Percentiles rank a stretch among this genome's conserved stretches.
Evolutionary conservation across 2,888 invertebrate genomes (phyloP).

Genomic region (Papilio elwesi): DNA sequence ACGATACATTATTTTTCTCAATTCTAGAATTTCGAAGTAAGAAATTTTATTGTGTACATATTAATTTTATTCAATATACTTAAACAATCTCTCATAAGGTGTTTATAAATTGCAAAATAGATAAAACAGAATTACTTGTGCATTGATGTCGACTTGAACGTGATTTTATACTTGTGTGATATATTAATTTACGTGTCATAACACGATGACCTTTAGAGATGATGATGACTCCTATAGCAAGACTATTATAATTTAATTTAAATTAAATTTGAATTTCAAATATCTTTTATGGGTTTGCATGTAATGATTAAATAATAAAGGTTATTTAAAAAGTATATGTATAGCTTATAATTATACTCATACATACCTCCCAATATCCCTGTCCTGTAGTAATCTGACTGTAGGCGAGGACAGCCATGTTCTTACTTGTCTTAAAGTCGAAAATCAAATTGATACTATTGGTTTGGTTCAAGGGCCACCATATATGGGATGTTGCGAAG

Average conservation of each 20-base stretch:
- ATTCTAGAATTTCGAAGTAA: neutral
- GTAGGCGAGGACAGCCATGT: conserved; percentile 93
- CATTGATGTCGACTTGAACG: conserved; percentile 18
- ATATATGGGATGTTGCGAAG: conserved; percentile 94
- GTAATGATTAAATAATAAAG: too few species aligned
- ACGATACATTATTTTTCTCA: neutral
- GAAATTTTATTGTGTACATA: neutral
- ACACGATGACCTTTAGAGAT: conserved; percentile 8
- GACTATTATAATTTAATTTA: conserved; percentile 29
- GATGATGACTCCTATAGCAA: conserved; percentile 2
- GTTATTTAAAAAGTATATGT: too few species aligned
- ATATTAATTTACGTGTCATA: conserved; percentile 16
- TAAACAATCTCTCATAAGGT: conserved; percentile 1
- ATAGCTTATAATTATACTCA: too few species aligned
- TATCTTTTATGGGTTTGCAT: too few species aligned
- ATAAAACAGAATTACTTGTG: conserved; percentile 3
- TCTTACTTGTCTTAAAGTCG: conserved; percentile 93
- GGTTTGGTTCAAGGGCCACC: conserved; percentile 92
- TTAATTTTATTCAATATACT: neutral
- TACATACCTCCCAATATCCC: conserved; percentile 94
- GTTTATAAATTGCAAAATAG: conserved; percentile 16
- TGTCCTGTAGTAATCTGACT: conserved; percentile 90
- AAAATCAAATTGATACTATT: conserved; percentile 91
- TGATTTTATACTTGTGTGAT: conserved; percentile 10
- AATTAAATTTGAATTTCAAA: too few species aligned